These are phyloP conservation scores for Nematopogon swammerdamellus DNA, from an alignment of 2,888 invertebrate genomes.

Conservation along the genomic window DNA sequence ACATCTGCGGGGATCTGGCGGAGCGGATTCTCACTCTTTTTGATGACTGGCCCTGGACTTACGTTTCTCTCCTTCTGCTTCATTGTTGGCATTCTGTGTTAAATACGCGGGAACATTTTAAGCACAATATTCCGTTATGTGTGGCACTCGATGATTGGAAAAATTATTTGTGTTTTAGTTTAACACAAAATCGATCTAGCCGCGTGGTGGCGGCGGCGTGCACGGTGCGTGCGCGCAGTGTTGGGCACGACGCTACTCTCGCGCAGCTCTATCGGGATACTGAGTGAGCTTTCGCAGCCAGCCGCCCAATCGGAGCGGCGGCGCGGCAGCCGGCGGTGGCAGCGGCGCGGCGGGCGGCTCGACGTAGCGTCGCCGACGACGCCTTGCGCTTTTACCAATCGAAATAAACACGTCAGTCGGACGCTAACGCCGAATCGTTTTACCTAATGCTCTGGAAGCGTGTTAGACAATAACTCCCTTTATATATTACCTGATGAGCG, in stretches of 20 bases:
- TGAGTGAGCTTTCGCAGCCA: not conserved
- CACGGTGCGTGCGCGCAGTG: not conserved
- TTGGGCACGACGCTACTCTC: not conserved
- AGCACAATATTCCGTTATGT: no score
- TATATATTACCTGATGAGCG: no score
- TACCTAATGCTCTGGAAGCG: not conserved
- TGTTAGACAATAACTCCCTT: not conserved
- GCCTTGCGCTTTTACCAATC: not conserved
- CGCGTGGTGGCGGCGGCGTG: not conserved
- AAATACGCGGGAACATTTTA: no score
- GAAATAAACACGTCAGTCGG: not conserved
- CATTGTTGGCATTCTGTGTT: constrained; percentile 16
- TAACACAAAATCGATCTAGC: no score
- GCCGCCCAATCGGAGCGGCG: no score
- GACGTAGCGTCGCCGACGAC: not conserved
- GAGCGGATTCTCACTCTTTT: constrained; percentile 36
- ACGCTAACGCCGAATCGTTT: not conserved
- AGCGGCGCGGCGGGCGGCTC: not conserved
- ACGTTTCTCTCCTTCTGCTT: constrained; percentile 33
- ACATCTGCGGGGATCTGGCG: constrained; percentile 47
- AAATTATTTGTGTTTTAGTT: no score
- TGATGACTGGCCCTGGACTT: constrained; percentile 25
- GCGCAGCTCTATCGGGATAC: not conserved
- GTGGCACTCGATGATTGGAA: no score
- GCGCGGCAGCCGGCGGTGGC: no score